Evolutionary conservation across 2,797 vertebrate species (phyloP), one percentile per base, ranked within the genome.

Genomic region (Alcedo quadribrachys): DNA sequence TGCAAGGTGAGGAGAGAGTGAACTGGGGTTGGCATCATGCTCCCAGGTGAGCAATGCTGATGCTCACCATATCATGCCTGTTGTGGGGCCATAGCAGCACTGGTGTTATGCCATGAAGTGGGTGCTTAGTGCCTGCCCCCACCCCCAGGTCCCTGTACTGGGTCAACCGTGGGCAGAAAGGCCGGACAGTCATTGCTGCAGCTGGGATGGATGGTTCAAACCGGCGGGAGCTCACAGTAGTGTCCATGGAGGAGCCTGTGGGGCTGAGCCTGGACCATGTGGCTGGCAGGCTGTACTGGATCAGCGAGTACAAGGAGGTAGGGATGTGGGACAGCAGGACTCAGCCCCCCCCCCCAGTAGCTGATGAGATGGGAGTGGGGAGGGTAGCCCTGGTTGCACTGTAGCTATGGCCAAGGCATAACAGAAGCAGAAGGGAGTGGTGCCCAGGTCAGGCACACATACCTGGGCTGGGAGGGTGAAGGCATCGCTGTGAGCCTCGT

Each of bases 201-300:
- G 98, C 98, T 0, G 99, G 98, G 74, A 99, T 99, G 99, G 99
- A 99, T 45, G 98, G 98, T 12, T 98, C 98, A 1, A 97, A 98
- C 35, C 91, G 97, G 69, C 96, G 48, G n/a, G 89, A 98, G 33
- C 91, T 99, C 71, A 76, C 81, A 0, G 97, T 98, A 12, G 89
- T 98, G 73, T 98, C 98, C 32, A 97, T 98, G 85, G 98, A 99
- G 93, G 93, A 95, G 18, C 98, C 98, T 5, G 95, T 98, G 68
- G 96, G 98, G 28, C 97, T 99, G 68, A 97, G 97, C 3, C 92
- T 98, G 62, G 98, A 99, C 71, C 96, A 98, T 1, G 96, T 98
- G 42, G 97, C 97, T 30, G 94, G 95, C 57, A 97, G 98, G 54
- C 96, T 99, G 3, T 99, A 98, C 96, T 99, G 99, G 99, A 98